Conservation (phyloP, 2,888 invertebrate genomes). For the Arrhopalites spinosus region DNA sequence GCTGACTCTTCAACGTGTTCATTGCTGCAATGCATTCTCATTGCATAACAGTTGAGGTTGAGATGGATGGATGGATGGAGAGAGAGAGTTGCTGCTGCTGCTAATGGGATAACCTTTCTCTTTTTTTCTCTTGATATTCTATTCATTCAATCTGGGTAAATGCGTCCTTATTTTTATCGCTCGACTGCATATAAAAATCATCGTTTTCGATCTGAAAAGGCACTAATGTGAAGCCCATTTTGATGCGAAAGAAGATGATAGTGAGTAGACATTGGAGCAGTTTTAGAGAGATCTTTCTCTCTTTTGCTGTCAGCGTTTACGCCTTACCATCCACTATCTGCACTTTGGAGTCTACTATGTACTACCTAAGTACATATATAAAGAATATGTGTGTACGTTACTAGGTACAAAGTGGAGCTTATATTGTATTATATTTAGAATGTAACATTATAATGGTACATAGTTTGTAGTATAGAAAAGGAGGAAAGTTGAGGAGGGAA, state of each 20-base stretch:
- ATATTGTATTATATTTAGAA: not conserved
- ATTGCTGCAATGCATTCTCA: not conserved
- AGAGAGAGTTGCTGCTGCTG: not conserved
- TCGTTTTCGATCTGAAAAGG: slow-evolving; percentile 41
- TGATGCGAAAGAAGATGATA: slow-evolving; percentile 20
- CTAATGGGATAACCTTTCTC: slow-evolving; percentile 40
- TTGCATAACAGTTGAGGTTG: not conserved
- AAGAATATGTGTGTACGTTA: too few species aligned
- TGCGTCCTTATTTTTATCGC: slow-evolving; percentile 45
- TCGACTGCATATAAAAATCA: slow-evolving; percentile 44
- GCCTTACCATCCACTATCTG: not conserved
- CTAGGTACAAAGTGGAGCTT: too few species aligned
- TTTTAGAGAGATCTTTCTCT: not conserved
- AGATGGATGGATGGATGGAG: slow-evolving; percentile 7
- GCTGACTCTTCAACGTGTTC: not conserved
- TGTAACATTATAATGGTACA: not conserved
- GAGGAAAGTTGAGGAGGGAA: not conserved
- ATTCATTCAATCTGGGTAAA: slow-evolving; percentile 42
- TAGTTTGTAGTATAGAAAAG: too few species aligned
- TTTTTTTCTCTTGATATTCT: slow-evolving; percentile 37
- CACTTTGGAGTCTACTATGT: not conserved
- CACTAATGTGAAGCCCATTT: slow-evolving; percentile 44
- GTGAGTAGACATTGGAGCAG: slow-evolving; percentile 8
- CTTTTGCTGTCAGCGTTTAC: not conserved
- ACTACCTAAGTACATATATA: too few species aligned